Percentiles rank a stretch among this genome's conserved stretches.
These are phyloP conservation scores for Gallinago solitaria DNA, from an alignment of 2,797 vertebrate species.

Conservation along the genomic window DNA sequence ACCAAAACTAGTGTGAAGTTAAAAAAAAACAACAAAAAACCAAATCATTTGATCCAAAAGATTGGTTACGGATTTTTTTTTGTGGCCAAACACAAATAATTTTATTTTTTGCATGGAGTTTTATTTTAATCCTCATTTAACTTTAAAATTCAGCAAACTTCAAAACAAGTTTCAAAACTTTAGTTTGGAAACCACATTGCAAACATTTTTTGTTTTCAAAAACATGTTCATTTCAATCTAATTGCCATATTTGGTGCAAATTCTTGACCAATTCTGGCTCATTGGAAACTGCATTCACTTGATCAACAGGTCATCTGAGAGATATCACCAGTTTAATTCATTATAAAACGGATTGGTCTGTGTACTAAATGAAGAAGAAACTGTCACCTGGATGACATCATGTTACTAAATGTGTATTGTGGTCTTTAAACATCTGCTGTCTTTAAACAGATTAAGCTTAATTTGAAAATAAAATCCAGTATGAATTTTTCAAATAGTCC, in stretches of 20 bases:
- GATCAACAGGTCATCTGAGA: neutral
- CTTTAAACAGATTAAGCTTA: neutral
- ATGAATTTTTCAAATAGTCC: neutral
- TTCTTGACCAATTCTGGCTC: neutral
- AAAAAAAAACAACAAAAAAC: neutral
- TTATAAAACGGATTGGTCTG: neutral
- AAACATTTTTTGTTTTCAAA: neutral
- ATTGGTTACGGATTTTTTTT: neutral
- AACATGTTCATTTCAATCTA: neutral
- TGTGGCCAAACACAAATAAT: neutral
- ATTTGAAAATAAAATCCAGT: neutral
- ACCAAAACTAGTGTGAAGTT: neutral
- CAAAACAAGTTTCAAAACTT: neutral
- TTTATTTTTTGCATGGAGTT: neutral
- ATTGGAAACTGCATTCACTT: neutral
- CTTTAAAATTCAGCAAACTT: neutral
- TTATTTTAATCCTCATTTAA: neutral
- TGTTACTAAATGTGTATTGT: neutral
- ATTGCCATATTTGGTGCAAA: neutral
- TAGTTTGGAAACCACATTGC: neutral
- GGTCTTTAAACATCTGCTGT: neutral
- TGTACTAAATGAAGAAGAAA: neutral
- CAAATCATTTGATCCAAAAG: neutral
- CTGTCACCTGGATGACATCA: neutral
- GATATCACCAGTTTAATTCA: neutral